These are phyloP conservation scores for Bombylius discolor DNA, from an alignment of 2,888 invertebrate genomes.

Conservation along the genomic window DNA sequence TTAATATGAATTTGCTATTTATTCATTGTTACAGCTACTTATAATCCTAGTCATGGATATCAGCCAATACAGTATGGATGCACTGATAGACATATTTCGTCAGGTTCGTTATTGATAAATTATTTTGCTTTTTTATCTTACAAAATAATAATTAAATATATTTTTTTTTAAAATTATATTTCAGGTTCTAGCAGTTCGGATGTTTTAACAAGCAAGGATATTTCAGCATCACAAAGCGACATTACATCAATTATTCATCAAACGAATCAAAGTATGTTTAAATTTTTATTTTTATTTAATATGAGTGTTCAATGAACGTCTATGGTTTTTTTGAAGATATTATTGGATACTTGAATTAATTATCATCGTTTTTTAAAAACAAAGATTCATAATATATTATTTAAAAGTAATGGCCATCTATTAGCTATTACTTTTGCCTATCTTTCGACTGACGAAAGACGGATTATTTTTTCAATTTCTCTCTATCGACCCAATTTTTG, in stretches of 20 bases:
- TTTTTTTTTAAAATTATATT: background rate
- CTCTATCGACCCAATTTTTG: too few species aligned
- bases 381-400: too few species aligned
- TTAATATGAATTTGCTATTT: background rate
- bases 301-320: background rate
- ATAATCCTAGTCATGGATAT: constrained; percentile 38
- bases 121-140: background rate
- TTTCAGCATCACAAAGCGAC: constrained; percentile 37
- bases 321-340: too few species aligned
- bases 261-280: constrained; percentile 32
- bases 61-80: constrained; percentile 37
- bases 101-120: constrained; percentile 16
- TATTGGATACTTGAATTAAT: too few species aligned
- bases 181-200: constrained; percentile 35
- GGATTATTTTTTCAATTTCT: too few species aligned
- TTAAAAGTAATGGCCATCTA: too few species aligned
- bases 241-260: constrained; percentile 38
- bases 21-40: constrained; percentile 25
- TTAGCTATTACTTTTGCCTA: too few species aligned
- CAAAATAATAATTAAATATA: too few species aligned
- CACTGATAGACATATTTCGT: constrained; percentile 36
- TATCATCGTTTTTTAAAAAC: too few species aligned
- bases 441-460: too few species aligned
- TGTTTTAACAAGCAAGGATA: constrained; percentile 37
- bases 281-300: background rate